phyloP scores from a whole-genome alignment of 2,113 vertebrate genomes.

The Aphelocoma coerulescens region DNA sequence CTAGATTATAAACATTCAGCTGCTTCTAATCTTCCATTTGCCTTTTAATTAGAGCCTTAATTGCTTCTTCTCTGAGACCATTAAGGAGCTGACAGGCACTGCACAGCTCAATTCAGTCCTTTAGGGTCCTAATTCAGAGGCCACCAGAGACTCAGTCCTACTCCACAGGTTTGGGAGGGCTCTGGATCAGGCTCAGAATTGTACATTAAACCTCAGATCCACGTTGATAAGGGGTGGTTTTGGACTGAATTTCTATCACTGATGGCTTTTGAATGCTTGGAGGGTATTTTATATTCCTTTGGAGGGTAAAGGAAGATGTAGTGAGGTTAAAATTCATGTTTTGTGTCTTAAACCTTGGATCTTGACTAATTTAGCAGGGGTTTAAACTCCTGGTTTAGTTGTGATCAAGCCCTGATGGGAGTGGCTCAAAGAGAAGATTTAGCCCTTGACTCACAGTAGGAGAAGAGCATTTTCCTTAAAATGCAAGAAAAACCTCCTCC shows the following conservation, averaged over 20 bases:
- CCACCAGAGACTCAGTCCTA: neutral
- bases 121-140: neutral
- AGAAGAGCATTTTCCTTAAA: neutral
- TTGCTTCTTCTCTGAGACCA: neutral
- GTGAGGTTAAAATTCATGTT: neutral
- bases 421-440: neutral
- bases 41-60: conserved; percentile 17
- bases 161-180: neutral
- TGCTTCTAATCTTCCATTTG: neutral
- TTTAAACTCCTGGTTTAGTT: neutral
- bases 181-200: neutral
- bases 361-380: neutral
- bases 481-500: neutral
- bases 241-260: neutral
- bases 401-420: neutral
- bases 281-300: neutral
- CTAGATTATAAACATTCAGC: neutral
- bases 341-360: neutral
- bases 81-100: neutral
- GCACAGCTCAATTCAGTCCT: neutral
- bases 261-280: neutral
- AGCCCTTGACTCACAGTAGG: neutral
- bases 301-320: neutral
- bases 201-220: neutral
- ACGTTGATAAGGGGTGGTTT: neutral